These are phyloP conservation scores for Lonchura striata DNA, from an alignment of 2,113 vertebrate species.

Conservation along the genomic window DNA sequence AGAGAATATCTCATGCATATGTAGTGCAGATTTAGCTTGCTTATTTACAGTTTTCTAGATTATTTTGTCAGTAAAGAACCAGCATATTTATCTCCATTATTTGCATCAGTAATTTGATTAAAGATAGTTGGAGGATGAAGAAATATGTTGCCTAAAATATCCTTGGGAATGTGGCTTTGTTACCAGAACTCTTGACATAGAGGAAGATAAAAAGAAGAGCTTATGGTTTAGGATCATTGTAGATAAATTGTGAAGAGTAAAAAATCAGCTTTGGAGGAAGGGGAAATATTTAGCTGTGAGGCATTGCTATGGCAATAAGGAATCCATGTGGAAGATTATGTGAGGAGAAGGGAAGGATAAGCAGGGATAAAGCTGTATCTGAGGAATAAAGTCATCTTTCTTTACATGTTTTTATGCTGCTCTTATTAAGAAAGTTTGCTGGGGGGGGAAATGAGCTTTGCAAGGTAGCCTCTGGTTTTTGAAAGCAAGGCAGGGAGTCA, in stretches of 20 bases:
- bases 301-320: conserved; percentile 54
- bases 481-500: fast-evolving
- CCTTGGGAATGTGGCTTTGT: conserved; percentile 34
- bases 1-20: background rate
- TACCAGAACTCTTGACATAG: conserved; percentile 21
- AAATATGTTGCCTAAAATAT: conserved; percentile 15
- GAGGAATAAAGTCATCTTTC: conserved; percentile 36
- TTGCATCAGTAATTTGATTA: conserved; percentile 56
- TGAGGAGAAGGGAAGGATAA: conserved; percentile 46
- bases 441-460: background rate
- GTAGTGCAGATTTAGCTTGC: background rate
- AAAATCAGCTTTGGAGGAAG: conserved; percentile 57
- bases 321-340: conserved; percentile 26
- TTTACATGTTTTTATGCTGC: background rate
- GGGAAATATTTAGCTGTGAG: conserved; percentile 51
- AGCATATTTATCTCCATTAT: conserved; percentile 31
- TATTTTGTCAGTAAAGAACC: conserved; percentile 19
- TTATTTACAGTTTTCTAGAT: conserved; percentile 46
- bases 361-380: conserved; percentile 45
- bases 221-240: conserved; percentile 38
- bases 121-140: conserved; percentile 20
- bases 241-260: conserved; percentile 47
- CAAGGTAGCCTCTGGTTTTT: background rate
- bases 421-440: conserved; percentile 18
- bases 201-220: conserved; percentile 54